Conservation (phyloP, 2,888 invertebrate genomes). For the Panorpa germanica region DNA sequence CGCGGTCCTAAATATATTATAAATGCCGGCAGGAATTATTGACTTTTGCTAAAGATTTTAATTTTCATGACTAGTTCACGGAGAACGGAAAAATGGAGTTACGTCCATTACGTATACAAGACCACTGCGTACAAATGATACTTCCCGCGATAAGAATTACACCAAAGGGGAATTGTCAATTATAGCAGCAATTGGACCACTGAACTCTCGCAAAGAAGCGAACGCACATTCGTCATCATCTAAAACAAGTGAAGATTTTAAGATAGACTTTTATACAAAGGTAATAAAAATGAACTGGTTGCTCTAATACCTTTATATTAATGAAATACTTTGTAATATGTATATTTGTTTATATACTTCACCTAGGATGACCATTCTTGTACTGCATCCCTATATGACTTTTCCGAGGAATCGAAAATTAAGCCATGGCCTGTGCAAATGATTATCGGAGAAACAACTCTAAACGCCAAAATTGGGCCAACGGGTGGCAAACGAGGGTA, state of each 20-base stretch:
- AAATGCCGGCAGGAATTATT: neutral
- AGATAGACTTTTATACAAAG: constrained; percentile 55
- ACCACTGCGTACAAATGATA: constrained; percentile 57
- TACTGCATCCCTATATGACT: constrained; percentile 40
- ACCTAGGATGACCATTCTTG: constrained; percentile 51
- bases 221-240: constrained; percentile 64
- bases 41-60: neutral
- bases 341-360: constrained; percentile 1
- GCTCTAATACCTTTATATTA: neutral
- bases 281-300: constrained; percentile 18
- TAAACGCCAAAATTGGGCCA: constrained; percentile 66
- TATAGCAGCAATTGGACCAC: constrained; percentile 73
- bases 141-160: constrained; percentile 51
- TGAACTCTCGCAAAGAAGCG: constrained; percentile 63
- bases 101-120: constrained; percentile 64
- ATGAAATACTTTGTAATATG: constrained; percentile 1
- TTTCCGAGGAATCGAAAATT: constrained; percentile 33
- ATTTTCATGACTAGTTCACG: constrained; percentile 31
- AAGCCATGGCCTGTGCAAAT: constrained; percentile 49
- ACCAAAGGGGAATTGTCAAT: constrained; percentile 52
- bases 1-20: neutral
- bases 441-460: constrained; percentile 38
- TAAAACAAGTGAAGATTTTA: constrained; percentile 49
- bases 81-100: constrained; percentile 57
- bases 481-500: constrained; percentile 68